Base-by-base conservation (phyloP, 1,140 invertebrate genomes). In the Artemia franciscana region DNA sequence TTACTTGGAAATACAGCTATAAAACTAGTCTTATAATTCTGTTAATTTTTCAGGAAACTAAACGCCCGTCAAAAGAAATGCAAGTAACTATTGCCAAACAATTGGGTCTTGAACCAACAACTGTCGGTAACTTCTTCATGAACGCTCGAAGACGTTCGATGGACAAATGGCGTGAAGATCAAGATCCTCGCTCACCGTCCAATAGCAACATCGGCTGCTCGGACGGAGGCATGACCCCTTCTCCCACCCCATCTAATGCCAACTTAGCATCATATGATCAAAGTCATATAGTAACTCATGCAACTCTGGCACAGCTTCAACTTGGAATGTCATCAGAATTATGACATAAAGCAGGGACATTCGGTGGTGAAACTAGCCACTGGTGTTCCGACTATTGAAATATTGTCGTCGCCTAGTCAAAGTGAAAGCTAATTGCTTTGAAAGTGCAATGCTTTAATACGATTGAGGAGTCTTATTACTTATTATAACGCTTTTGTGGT, bases 51-150 rank as follows among this genome's bases (percentile, higher is more conserved):
- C 81, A 96, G 87, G 95, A 99, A 81, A 98, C 95, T 62, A 98
- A 98, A 76, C 81, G 96, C 73, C 96, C 96, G 66, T 96, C 91
- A 66, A 98, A 98, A 76, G 96, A 99, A 78, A 98, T 99, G 94
- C 96, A 99, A 78, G 89, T 96, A 67, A 98, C 94, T 66, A 98
- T 99, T 76, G 91, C 93, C 26, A 80, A 95, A 67, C 94, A 98
- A 73, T 78, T 99, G 67, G 92, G 93, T 65, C 80, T 99, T 62
- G 94, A 98, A 74, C 91, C 94, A 23, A 96, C 92, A 30, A 99
- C 96, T 18, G 95, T 99, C 18, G 94, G 94, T 26, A 99, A 99
- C 74, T 99, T 98, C 80, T 99, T 99, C 78, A 99, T 99, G 96
- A 99, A 99, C 75, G 95, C 95, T 25, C 78, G 95, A 60, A 81